Evolutionary conservation across 2,797 vertebrate genomes (phyloP).

Genomic region (Ibycter americanus): DNA sequence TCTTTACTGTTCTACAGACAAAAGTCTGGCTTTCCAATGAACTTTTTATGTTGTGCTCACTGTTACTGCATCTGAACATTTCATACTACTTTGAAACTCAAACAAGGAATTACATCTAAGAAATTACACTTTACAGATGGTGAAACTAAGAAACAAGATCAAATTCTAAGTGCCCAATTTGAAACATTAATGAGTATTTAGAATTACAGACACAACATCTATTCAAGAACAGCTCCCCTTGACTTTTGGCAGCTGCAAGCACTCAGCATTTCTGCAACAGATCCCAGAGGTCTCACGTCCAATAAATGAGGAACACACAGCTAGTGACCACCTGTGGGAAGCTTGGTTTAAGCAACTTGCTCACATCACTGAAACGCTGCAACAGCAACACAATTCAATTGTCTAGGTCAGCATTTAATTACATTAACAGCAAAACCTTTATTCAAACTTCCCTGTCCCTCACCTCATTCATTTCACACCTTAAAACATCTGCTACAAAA

Average conservation of each 20-base stretch:
- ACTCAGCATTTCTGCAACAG: conserved; percentile 3
- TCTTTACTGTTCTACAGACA: background rate
- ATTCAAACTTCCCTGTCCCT: background rate
- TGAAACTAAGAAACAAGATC: background rate
- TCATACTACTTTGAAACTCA: background rate
- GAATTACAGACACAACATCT: background rate
- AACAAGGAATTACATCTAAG: background rate
- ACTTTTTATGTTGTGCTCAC: background rate
- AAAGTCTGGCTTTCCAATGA: background rate
- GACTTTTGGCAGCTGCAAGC: conserved; percentile 32
- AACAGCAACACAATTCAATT: background rate
- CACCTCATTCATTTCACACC: background rate
- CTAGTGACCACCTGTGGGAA: conserved; percentile 39
- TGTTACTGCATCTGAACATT: background rate
- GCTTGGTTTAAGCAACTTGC: background rate
- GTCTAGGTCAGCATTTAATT: background rate
- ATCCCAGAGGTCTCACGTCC: conserved; percentile 6
- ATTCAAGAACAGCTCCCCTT: background rate
- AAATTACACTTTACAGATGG: background rate
- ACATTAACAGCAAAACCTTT: background rate
- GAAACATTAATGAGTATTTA: background rate
- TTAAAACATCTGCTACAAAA: background rate
- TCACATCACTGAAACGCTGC: background rate
- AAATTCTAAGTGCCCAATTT: background rate
- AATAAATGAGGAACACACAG: conserved; percentile 41